Evolutionary conservation across 2,888 invertebrate species (phyloP).

Genomic region (Lepidonotus clava): DNA sequence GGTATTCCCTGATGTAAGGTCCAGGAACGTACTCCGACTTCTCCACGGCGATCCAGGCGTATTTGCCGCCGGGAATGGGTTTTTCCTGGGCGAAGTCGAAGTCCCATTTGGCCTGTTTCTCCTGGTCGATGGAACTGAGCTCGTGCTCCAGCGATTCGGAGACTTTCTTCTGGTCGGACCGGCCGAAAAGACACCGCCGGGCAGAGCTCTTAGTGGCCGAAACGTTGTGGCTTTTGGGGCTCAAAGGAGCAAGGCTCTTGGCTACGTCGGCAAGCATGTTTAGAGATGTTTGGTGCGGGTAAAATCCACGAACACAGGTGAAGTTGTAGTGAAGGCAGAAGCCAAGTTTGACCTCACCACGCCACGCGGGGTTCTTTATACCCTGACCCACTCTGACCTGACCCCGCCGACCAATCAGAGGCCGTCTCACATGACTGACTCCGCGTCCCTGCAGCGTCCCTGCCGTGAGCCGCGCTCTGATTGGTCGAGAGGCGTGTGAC

Average conservation of each 20-base stretch:
- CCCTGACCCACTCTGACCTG: neutral
- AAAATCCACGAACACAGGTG: too few relatives aligned
- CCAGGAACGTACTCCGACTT: conserved; percentile 28
- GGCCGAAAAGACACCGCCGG: conserved; percentile 21
- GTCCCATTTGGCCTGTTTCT: neutral
- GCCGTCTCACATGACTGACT: too few relatives aligned
- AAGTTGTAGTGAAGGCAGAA: too few relatives aligned
- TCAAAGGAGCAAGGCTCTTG: neutral
- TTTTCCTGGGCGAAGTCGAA: conserved; percentile 6
- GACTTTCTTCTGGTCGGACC: conserved; percentile 15
- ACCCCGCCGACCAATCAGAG: neutral
- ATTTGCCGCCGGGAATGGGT: neutral
- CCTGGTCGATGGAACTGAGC: neutral
- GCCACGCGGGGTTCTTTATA: neutral
- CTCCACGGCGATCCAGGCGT: conserved; percentile 14
- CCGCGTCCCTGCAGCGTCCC: neutral
- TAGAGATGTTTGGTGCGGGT: too few relatives aligned
- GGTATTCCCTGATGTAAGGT: conserved; percentile 15
- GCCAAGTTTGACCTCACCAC: neutral
- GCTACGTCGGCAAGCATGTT: neutral
- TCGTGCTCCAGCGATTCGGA: conserved; percentile 28
- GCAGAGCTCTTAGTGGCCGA: conserved; percentile 25
- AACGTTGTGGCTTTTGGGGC: neutral
- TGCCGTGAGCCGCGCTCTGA: neutral
- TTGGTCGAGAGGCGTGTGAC: neutral